A percentile compares a stretch with the other conserved stretches of the same genome.
These are phyloP conservation scores for Lamellibrachia luymesi DNA, from an alignment of 1,140 invertebrate genomes.

Conservation along the genomic window DNA sequence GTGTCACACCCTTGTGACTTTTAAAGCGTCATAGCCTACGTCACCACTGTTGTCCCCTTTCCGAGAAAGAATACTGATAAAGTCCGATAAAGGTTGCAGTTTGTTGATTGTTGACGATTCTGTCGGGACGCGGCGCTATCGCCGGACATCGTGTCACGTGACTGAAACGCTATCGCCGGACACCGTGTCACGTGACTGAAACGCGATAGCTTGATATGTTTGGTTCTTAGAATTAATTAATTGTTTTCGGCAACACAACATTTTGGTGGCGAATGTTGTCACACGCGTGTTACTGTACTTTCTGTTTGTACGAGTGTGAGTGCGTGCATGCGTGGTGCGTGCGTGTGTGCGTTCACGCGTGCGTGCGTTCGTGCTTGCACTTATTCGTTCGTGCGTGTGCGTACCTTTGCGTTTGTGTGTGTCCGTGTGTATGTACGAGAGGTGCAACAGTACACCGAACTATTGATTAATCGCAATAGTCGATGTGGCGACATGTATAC, in stretches of 20 bases:
- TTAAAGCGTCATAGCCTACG: background rate
- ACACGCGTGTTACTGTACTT: background rate
- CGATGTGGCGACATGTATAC: too few relatives aligned
- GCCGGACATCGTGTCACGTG: background rate
- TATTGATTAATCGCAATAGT: too few relatives aligned
- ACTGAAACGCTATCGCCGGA: background rate
- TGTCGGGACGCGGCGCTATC: background rate
- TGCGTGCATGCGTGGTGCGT: background rate
- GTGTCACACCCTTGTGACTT: background rate
- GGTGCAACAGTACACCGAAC: too few relatives aligned
- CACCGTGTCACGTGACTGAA: background rate
- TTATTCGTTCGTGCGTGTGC: background rate
- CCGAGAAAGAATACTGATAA: background rate
- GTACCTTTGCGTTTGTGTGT: background rate
- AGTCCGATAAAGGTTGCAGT: background rate
- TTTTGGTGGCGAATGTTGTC: background rate
- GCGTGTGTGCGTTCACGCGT: background rate
- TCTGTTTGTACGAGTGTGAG: background rate
- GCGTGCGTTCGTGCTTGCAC: background rate
- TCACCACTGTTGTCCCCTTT: background rate
- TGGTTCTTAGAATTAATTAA: background rate
- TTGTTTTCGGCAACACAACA: background rate
- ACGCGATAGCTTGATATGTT: background rate
- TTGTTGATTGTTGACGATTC: background rate
- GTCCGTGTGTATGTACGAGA: background rate